phyloP scores from a whole-genome alignment of 1,140 invertebrate genomes.

The Drepana arcuata region DNA sequence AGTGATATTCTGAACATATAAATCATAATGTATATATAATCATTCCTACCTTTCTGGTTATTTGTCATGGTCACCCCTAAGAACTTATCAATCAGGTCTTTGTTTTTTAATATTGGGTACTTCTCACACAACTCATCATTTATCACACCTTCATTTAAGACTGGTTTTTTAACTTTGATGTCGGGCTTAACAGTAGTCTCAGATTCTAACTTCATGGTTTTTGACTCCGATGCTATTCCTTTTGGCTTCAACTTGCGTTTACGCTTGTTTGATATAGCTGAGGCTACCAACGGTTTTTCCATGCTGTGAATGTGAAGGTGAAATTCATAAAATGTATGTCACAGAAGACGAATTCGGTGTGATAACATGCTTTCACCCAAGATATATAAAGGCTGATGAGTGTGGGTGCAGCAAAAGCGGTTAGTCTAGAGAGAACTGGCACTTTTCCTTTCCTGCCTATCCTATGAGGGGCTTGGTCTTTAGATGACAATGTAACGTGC shows the following conservation, averaged over 20 bases:
- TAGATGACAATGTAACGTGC: no score
- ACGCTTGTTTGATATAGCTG: no score
- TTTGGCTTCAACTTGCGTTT: background rate
- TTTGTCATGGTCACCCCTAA: conserved; percentile 35
- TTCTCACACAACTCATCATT: conserved; percentile 20
- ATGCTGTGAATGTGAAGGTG: background rate
- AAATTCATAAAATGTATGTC: no score
- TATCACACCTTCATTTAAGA: background rate
- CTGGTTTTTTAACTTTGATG: background rate
- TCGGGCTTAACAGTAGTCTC: background rate
- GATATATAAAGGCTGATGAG: no score
- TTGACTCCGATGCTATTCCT: background rate
- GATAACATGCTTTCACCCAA: no score
- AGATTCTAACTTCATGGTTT: background rate
- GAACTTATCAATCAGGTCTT: conserved; percentile 33
- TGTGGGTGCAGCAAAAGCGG: no score
- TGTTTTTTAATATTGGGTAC: conserved; percentile 42
- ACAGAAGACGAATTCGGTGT: no score
- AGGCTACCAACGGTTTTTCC: no score
- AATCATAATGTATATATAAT: background rate
- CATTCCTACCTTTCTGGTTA: conserved; percentile 49
- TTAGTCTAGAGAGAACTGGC: no score
- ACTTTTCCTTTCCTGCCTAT: no score
- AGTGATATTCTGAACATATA: no score
- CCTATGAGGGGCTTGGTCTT: no score